Evolutionary conservation across 2,888 invertebrate genomes (phyloP), one percentile per base, ranked within the genome.

Genomic region (Metacarcinus magister): DNA sequence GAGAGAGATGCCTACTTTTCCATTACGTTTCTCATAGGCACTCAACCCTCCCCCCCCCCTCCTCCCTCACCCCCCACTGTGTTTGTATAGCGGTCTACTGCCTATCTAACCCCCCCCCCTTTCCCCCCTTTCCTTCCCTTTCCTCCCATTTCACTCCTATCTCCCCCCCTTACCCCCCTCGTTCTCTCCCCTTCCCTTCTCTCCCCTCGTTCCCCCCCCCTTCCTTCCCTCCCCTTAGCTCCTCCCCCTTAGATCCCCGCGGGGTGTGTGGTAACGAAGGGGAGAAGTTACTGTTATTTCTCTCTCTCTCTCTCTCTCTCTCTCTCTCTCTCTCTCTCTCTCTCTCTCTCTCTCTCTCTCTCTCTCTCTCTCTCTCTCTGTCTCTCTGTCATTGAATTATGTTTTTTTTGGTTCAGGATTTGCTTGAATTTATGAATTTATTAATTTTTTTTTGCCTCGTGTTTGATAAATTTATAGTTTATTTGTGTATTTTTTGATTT

Each of bases 271-370:
- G 82, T 28, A 32, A 32, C 5, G 10, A 82, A 82, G 82, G 82
- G 82, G 44, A 46, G n/a, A n/a, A 44, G 39, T 91, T 91, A 16
- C 23, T 60, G 23, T 93, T 39, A 32, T 60, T 28, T 44, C 82
- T 44, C 93, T 75, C 93, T 67, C 75, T 39, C 75, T 39, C 75
- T 67, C 39, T 23, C 82, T 82, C 44, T 43, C 94, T 94, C 75
- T 43, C 82, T 60, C 67, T 75, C 94, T 67, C 75, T 43, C 93
- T 93, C 54, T 93, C 93, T 43, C 32, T 93, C 75, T 67, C 75
- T 75, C 75, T 67, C 75, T 94, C 75, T 67, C 32, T 94, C 75
- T 43, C 75, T 32, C 75, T 44, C 44, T 67, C 75, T 75, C 43
- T 94, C 39, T 94, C 43, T 39, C 75, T 32, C 23, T 39, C 43